These are phyloP conservation scores for Drosophila meridionalis DNA, from an alignment of 2,888 invertebrate species.

Conservation along the genomic window DNA sequence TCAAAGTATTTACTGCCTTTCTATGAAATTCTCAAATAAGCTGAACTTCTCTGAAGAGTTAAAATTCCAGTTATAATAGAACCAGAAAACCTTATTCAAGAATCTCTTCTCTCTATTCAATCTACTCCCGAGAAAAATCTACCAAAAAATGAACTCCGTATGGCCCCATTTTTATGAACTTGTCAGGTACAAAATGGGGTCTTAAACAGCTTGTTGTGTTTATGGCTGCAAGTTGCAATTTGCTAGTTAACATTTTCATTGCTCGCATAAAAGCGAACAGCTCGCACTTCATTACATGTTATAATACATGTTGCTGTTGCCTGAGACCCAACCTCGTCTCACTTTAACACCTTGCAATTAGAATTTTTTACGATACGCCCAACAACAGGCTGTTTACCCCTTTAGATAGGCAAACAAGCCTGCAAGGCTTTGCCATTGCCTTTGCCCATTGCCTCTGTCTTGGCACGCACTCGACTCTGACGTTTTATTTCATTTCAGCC, in stretches of 20 bases:
- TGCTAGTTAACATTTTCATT: slow-evolving; percentile 51
- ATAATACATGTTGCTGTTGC: slow-evolving; percentile 8
- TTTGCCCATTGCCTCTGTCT: slow-evolving; percentile 10
- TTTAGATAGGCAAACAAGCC: slow-evolving; percentile 38
- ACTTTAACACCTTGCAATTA: slow-evolving; percentile 64
- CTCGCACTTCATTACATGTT: slow-evolving; percentile 52
- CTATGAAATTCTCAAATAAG: background rate
- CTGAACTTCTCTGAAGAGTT: no score
- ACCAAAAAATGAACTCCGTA: background rate
- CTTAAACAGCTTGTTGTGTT: slow-evolving; percentile 34
- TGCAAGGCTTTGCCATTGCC: slow-evolving; percentile 17
- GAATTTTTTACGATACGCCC: slow-evolving; percentile 56
- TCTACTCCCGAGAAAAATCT: no score
- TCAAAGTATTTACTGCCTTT: background rate
- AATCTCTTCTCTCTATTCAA: background rate
- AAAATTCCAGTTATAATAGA: no score
- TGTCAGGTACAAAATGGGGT: slow-evolving; percentile 6
- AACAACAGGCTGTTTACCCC: slow-evolving; percentile 18
- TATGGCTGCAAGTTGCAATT: slow-evolving; percentile 44
- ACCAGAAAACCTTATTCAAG: no score
- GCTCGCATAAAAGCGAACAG: slow-evolving; percentile 40
- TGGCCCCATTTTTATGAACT: slow-evolving; percentile 1
- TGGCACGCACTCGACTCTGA: slow-evolving; percentile 44
- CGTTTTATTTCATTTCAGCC: slow-evolving; percentile 26
- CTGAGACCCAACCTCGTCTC: slow-evolving; percentile 12